Percentiles rank a stretch among this genome's conserved stretches.
Conservation (phyloP, 2,888 invertebrate species). For the Idaea biselata region DNA sequence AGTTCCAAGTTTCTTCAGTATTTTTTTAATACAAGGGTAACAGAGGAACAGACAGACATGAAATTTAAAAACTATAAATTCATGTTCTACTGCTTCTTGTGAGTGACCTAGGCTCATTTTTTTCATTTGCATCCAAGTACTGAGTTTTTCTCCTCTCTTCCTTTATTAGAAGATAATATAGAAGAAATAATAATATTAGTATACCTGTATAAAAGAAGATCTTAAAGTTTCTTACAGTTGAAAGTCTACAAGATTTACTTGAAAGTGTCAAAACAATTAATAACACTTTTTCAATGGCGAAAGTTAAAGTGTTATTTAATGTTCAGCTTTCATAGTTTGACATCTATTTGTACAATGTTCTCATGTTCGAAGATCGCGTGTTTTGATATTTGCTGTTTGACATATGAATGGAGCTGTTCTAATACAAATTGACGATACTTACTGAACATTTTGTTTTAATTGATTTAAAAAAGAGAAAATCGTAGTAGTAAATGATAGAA, state of each 20-base stretch:
- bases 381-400: neutral
- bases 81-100: no score
- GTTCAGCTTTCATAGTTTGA: neutral
- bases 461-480: neutral
- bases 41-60: no score
- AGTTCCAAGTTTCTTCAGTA: no score
- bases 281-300: neutral
- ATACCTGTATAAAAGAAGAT: no score
- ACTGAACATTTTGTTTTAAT: neutral
- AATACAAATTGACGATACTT: neutral
- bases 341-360: neutral
- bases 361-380: neutral
- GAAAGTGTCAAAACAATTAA: neutral
- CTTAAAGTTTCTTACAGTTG: neutral
- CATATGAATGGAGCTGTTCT: neutral
- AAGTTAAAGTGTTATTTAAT: neutral
- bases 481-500: no score
- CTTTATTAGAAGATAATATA: no score
- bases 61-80: no score
- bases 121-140: no score
- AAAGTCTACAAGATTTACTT: neutral
- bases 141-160: no score
- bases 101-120: no score
- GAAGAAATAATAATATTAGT: no score
- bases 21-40: no score